phyloP scores from a whole-genome alignment of 2,113 vertebrate genomes.

The Sinocyclocheilus rhinocerous region DNA sequence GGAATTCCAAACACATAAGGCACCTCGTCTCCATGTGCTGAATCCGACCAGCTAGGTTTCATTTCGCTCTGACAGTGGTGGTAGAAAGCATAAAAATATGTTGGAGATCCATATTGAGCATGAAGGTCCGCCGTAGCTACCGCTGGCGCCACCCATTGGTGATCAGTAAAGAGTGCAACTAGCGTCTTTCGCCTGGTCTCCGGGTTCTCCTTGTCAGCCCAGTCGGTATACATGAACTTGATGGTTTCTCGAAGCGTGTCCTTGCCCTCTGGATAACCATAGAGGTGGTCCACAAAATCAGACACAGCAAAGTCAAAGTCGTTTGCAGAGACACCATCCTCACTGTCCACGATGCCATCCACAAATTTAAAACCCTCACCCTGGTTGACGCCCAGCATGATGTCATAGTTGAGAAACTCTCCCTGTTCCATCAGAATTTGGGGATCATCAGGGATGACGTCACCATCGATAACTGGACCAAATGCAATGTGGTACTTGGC shows the following conservation, averaged over 20 bases:
- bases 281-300: slow-evolving; percentile 94
- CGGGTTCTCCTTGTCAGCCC: slow-evolving; percentile 94
- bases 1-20: slow-evolving; percentile 96
- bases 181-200: slow-evolving; percentile 90
- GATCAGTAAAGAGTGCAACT: slow-evolving; percentile 95
- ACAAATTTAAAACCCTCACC: slow-evolving; percentile 96
- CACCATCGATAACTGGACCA: slow-evolving; percentile 94
- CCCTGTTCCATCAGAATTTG: slow-evolving; percentile 99
- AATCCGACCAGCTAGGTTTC: slow-evolving; percentile 96
- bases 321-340: slow-evolving; percentile 90
- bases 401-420: slow-evolving; percentile 98
- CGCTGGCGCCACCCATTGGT: slow-evolving; percentile 96
- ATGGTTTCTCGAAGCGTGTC: slow-evolving; percentile 93
- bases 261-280: slow-evolving; percentile 92
- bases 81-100: slow-evolving; percentile 97
- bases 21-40: slow-evolving; percentile 95
- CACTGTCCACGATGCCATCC: slow-evolving; percentile 90
- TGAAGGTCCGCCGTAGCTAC: slow-evolving; percentile 95
- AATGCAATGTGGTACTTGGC: slow-evolving; percentile 97
- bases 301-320: slow-evolving; percentile 96
- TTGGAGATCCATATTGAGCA: slow-evolving; percentile 94
- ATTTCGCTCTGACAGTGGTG: slow-evolving; percentile 96
- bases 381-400: slow-evolving; percentile 97
- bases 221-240: slow-evolving; percentile 99
- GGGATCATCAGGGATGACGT: slow-evolving; percentile 95